A percentile compares a stretch with the other conserved stretches of the same genome.
Conservation (phyloP, 2,113 vertebrate genomes). For the Aspiorhynchus laticeps region DNA sequence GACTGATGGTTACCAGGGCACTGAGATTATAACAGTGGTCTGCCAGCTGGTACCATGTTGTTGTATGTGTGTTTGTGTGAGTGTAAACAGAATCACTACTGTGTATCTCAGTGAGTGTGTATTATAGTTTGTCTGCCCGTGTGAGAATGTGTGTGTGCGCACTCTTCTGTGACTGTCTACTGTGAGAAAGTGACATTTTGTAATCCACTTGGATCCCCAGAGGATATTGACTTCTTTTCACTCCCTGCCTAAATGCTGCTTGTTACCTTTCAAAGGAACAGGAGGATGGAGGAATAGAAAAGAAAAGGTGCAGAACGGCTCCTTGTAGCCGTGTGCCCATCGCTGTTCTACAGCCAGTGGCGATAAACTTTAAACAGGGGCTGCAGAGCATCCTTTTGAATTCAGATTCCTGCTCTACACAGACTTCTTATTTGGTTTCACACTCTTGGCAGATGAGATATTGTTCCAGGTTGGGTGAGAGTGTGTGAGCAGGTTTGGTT, state of each 20-base stretch:
- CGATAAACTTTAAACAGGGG: not conserved
- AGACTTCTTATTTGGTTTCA: conserved; percentile 11
- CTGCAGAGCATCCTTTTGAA: not conserved
- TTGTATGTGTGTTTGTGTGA: conserved; percentile 41
- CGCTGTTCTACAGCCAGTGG: conserved; percentile 19
- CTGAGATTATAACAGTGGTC: conserved; percentile 29
- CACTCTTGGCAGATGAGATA: not conserved
- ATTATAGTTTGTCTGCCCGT: conserved; percentile 26
- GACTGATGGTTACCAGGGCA: conserved; percentile 41
- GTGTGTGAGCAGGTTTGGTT: conserved; percentile 2
- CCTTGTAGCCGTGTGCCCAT: conserved; percentile 33
- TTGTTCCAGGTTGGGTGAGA: not conserved
- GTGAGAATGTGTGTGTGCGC: conserved; percentile 33
- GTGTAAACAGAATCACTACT: conserved; percentile 13
- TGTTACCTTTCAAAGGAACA: conserved; percentile 56
- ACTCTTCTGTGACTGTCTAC: conserved; percentile 42
- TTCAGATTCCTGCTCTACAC: not conserved
- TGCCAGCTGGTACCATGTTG: conserved; percentile 37
- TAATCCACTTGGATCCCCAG: conserved; percentile 64
- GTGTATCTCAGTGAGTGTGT: conserved; percentile 24
- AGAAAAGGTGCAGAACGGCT: conserved; percentile 23
- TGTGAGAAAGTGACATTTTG: conserved; percentile 63
- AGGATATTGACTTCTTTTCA: conserved; percentile 63
- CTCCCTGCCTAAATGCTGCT: conserved; percentile 46
- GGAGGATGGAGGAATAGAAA: conserved; percentile 28